Percentiles rank a stretch among this genome's conserved stretches.
These are phyloP conservation scores for Dynastes hyllus DNA, from an alignment of 2,888 invertebrate genomes.

Conservation along the genomic window DNA sequence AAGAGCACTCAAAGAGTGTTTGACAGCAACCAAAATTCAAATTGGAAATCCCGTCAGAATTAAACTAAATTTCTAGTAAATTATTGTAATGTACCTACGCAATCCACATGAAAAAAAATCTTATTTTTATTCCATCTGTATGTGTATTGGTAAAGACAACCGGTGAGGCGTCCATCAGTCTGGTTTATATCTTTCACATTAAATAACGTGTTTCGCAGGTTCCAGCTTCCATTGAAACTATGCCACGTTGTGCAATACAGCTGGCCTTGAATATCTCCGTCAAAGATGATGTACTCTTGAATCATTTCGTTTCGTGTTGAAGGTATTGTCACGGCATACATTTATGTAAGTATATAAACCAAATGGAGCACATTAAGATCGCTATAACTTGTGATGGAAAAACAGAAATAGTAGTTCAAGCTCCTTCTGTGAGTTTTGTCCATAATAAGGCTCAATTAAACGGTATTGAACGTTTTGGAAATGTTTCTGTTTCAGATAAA, in stretches of 20 bases:
- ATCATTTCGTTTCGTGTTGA: not conserved
- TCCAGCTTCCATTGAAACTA: not conserved
- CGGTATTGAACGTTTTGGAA: slow-evolving; percentile 3
- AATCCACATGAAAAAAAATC: not conserved
- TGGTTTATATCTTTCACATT: slow-evolving; percentile 20
- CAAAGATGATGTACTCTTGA: slow-evolving; percentile 28
- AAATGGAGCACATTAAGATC: not conserved
- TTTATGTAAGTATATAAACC: not conserved
- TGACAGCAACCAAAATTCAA: no score
- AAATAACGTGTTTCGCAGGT: slow-evolving; percentile 14
- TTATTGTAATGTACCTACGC: not conserved
- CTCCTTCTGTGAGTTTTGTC: not conserved
- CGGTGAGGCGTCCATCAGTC: slow-evolving; percentile 15
- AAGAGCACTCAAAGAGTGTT: no score
- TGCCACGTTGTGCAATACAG: not conserved
- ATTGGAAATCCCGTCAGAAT: no score
- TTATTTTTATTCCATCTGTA: not conserved
- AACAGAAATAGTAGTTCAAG: not conserved
- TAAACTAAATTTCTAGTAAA: no score
- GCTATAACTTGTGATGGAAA: not conserved
- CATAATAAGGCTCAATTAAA: slow-evolving; percentile 15
- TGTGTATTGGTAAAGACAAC: not conserved
- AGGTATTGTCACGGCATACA: not conserved
- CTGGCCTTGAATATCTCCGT: slow-evolving; percentile 30
- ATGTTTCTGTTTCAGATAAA: slow-evolving; percentile 21